Evolutionary conservation across 2,888 invertebrate genomes (phyloP).

Genomic region (Lepidocyrtinus sp.): DNA sequence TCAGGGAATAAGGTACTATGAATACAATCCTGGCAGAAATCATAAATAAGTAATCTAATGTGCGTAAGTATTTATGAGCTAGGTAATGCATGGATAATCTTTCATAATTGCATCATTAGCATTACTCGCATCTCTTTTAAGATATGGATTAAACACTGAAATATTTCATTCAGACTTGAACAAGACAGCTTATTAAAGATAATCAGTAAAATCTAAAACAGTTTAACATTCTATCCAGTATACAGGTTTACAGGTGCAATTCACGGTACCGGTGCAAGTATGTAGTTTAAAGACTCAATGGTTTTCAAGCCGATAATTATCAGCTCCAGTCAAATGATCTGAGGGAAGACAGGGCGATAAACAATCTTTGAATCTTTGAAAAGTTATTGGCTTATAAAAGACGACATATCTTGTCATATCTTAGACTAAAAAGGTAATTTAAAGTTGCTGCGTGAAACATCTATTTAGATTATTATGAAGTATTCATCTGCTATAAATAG

Average conservation of each 20-base stretch:
- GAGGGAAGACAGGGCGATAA: background rate
- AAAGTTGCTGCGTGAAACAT: background rate
- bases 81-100: constrained; percentile 45
- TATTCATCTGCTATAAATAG: background rate
- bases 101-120: constrained; percentile 57
- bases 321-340: background rate
- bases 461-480: too few species aligned
- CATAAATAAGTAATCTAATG: too few species aligned
- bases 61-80: too few species aligned
- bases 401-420: background rate
- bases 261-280: too few species aligned
- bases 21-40: too few species aligned
- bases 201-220: background rate
- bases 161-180: constrained; percentile 33
- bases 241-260: too few species aligned
- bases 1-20: too few species aligned
- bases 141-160: constrained; percentile 35
- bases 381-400: background rate
- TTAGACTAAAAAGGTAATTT: background rate
- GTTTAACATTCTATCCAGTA: background rate
- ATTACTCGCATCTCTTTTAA: constrained; percentile 36
- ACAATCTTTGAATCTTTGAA: background rate
- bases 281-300: background rate
- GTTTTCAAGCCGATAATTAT: background rate
- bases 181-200: background rate